A percentile compares a stretch with the other conserved stretches of the same genome.
phyloP scores from a whole-genome alignment of 1,140 invertebrate genomes.

The Drosophila kurseongensis region DNA sequence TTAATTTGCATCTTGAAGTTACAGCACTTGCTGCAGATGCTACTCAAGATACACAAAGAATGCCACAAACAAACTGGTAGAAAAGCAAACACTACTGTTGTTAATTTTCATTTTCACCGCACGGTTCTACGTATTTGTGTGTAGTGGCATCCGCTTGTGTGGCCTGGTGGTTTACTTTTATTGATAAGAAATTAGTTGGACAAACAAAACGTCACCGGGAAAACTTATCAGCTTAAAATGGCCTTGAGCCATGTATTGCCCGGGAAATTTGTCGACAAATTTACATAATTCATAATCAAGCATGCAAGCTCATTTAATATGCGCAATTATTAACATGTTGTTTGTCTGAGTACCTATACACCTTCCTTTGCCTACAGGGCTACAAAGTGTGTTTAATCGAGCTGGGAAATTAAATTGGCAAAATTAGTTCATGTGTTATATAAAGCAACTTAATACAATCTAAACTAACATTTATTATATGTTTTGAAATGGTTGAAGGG shows the following conservation, averaged over 20 bases:
- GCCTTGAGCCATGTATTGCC: neutral
- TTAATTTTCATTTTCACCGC: slow-evolving; percentile 18
- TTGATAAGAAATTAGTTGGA: slow-evolving; percentile 32
- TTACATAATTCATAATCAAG: slow-evolving; percentile 27
- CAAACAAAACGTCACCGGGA: slow-evolving; percentile 4
- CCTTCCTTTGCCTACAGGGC: neutral
- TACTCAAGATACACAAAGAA: slow-evolving; percentile 5
- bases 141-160: slow-evolving; percentile 1
- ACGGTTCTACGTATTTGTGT: neutral
- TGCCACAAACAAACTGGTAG: slow-evolving; percentile 13
- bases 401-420: neutral
- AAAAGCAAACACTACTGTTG: slow-evolving; percentile 23
- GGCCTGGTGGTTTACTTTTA: neutral
- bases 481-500: neutral
- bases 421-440: neutral
- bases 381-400: neutral
- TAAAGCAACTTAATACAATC: neutral
- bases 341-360: slow-evolving; percentile 12
- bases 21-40: slow-evolving; percentile 19
- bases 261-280: neutral
- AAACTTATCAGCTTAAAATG: slow-evolving; percentile 22
- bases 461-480: neutral
- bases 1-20: slow-evolving; percentile 56
- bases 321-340: slow-evolving; percentile 23
- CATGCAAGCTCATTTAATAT: slow-evolving; percentile 22